Base-by-base conservation (phyloP, 2,888 invertebrate species). In the Drosophila quinaria region DNA sequence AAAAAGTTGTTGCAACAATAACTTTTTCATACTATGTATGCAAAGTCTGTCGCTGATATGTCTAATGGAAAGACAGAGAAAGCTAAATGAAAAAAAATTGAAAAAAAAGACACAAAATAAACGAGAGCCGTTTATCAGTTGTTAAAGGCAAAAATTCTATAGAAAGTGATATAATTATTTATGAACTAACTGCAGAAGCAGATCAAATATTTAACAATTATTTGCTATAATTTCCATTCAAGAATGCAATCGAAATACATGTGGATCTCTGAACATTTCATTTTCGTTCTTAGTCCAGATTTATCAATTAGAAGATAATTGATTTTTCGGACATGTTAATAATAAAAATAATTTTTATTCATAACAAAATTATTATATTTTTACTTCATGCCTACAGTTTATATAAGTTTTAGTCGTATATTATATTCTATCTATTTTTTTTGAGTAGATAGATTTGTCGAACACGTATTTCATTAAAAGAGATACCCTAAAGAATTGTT, bases 1-100 rank as follows among this genome's bases (percentile, higher is more conserved):
- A 68, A 71, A 87, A 83, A 83, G 80, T 87, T 80, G 74, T 63
- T 54, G 49, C 35, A 74, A 66, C 69, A 84, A 78, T 70, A 66
- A 65, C 62, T 80, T 78, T 80, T 67, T 60, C 59, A 62, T 22
- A 22, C 22, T 22, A 22, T 22, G 22, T 51, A 65, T 56, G 58
- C 62, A 73, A 73, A 67, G 49, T 46, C 51, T 25, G 41, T 66
- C 46, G 65, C 54, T 70, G 74, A 64, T 67, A 78, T 56, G 56
- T 59, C 61, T 69, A 62, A 73, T 46, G 47, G 25, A 61, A 46
- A 37, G 44, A 54, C 47, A 62, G 22, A 31, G 39, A 17, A n/a
- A n/a, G 22, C 15, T 17, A n/a, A 50, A 33, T 15, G 22, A 22
- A 22, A 1, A 31, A 54, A 49, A 22, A 33, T 15, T 31, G 39